Evolutionary conservation across 2,888 invertebrate genomes (phyloP), one percentile per base, ranked within the genome.

Genomic region (Agrotis exclamationis): DNA sequence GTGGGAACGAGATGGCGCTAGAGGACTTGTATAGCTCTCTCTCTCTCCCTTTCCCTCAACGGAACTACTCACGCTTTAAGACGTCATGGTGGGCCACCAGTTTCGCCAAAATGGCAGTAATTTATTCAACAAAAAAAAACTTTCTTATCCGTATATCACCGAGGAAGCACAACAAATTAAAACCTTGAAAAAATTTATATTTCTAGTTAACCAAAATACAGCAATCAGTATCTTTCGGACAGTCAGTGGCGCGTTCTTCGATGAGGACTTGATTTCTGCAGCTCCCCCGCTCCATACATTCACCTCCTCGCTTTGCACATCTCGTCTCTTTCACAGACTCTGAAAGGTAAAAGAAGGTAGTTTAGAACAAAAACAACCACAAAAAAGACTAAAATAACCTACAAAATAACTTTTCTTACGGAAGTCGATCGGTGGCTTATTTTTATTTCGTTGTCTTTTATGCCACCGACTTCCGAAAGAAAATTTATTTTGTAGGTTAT

Each of bases 281-380:
- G 1, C 1, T 13, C 7, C 33, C 7, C 7, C 1, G 6, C 33
- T 33, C 33, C 33, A 33, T 13, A 20, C 72, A 72, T 0, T 1
- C 3, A 16, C 94, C 94, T 0, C 92, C 92, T 3, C 72, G 85
- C 9, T 86, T 90, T 0, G 0, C 3, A 59, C 94, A 94, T 28
- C 93, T 87, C 0, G 91, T 91, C 56, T 93, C 94, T 73, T 88
- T 92, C 45, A 79, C 60, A 16, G 94, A 93, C 20, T 89, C 93
- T 94, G 89, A 77, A 90, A 86, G 70, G 14, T 11, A 44, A 16
- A 45, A 18, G 1, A 7, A 14, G 18, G 2, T 2, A 44, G 18
- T 33, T n/a, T 6, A 56, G 13, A 28, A 0, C 9, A 24, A 24
- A 18, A 3, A n/a, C n/a, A n/a, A n/a, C n/a, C n/a, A n/a, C n/a